Evolutionary conservation across 2,113 vertebrate genomes (phyloP).

Genomic region (Furnarius figulus): DNA sequence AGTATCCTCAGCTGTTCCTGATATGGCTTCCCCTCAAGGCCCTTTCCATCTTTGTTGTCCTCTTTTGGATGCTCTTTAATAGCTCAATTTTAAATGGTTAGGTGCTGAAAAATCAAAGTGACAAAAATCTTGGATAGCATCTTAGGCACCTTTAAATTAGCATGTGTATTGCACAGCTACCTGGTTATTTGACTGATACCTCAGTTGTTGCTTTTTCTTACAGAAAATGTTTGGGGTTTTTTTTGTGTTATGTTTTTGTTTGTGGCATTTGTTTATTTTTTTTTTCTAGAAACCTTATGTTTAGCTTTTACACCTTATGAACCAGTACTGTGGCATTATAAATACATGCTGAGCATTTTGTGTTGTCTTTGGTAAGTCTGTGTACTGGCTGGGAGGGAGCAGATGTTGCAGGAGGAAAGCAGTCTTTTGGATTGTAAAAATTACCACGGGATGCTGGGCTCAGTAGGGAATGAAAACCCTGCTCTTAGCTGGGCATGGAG

Average conservation of each 20-base stretch:
- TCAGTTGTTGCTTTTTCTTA: neutral
- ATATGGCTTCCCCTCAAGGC: neutral
- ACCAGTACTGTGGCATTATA: neutral
- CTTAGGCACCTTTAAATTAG: neutral
- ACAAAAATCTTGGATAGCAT: neutral
- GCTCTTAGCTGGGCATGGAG: neutral
- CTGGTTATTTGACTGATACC: neutral
- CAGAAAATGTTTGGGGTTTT: neutral
- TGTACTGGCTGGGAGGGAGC: neutral
- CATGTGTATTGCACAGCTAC: neutral
- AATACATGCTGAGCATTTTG: neutral
- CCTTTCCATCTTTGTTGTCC: neutral
- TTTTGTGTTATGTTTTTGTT: neutral
- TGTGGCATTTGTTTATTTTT: neutral
- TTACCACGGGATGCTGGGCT: neutral
- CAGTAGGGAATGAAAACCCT: neutral
- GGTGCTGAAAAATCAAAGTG: neutral
- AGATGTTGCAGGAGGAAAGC: neutral
- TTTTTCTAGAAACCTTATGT: rapidly evolving
- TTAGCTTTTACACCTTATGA: neutral
- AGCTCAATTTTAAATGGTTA: neutral
- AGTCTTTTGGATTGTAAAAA: neutral
- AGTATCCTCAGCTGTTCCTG: neutral
- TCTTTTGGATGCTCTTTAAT: neutral
- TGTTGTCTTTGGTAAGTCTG: neutral